phyloP scores from a whole-genome alignment of 2,888 invertebrate genomes.

The Hyposoter didymator region DNA sequence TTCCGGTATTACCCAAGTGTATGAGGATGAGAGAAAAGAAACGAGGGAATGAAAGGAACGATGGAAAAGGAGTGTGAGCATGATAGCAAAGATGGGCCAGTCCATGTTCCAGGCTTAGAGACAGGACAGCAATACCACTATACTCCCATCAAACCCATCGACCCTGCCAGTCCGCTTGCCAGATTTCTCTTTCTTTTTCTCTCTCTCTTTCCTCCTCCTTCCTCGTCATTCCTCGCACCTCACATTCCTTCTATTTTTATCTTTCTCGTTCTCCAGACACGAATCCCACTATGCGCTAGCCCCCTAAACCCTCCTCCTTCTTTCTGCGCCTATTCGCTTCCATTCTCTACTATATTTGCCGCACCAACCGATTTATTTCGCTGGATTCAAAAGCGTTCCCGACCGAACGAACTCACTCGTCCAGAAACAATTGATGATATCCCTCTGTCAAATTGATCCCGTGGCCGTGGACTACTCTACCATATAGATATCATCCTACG shows the following conservation, averaged over 20 bases:
- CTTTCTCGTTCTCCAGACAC: slow-evolving; percentile 42
- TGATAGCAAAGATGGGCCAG: slow-evolving; percentile 37
- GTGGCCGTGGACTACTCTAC: slow-evolving; percentile 33
- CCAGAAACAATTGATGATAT: slow-evolving; percentile 67
- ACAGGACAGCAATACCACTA: slow-evolving; percentile 41
- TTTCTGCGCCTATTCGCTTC: slow-evolving; percentile 39
- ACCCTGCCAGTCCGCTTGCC: slow-evolving; percentile 56
- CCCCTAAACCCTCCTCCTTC: slow-evolving; percentile 8
- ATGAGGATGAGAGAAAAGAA: slow-evolving; percentile 8
- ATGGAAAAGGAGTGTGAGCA: slow-evolving; percentile 37
- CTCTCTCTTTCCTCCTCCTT: background rate
- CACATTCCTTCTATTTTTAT: slow-evolving; percentile 14
- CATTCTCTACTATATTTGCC: slow-evolving; percentile 50
- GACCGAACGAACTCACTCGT: slow-evolving; percentile 54
- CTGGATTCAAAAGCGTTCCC: slow-evolving; percentile 62
- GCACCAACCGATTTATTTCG: slow-evolving; percentile 64
- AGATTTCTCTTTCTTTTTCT: slow-evolving; percentile 43
- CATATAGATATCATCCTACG: slow-evolving; percentile 23
- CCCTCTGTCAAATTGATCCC: slow-evolving; percentile 60
- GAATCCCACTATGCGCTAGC: slow-evolving; percentile 18
- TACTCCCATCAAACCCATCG: slow-evolving; percentile 45
- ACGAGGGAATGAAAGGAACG: slow-evolving; percentile 18
- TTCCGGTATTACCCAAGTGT: slow-evolving; percentile 5
- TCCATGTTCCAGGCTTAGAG: slow-evolving; percentile 39
- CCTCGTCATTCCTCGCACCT: slow-evolving; percentile 26